These are phyloP conservation scores for Halichondria panicea DNA, from an alignment of 37 sponge, comb jelly and placozoan genomes.

Conservation along the genomic window DNA sequence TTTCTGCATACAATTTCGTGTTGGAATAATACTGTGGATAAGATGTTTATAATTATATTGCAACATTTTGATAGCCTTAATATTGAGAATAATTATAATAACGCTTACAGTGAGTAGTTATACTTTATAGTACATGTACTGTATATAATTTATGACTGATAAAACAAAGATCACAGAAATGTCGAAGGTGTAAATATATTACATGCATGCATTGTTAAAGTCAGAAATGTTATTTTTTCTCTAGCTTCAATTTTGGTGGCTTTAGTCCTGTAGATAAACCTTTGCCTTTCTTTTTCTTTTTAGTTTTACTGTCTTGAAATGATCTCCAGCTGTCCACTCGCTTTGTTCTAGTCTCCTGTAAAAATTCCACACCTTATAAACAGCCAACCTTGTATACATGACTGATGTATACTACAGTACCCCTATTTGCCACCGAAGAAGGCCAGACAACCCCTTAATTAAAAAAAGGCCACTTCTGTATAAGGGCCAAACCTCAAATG, in stretches of 20 bases:
- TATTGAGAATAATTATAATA: background rate
- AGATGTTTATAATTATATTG: background rate
- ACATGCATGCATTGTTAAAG: background rate
- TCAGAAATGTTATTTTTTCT: constrained; percentile 30
- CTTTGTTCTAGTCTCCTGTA: constrained; percentile 41
- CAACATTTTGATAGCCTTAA: background rate
- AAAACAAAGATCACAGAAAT: no score
- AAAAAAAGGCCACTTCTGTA: no score
- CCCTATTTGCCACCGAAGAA: no score
- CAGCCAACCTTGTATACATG: background rate
- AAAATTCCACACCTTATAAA: no score
- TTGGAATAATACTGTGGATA: background rate
- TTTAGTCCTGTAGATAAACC: constrained; percentile 38
- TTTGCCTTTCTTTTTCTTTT: constrained; percentile 78
- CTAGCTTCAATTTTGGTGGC: constrained; percentile 90
- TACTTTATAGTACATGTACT: no score
- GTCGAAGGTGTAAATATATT: no score
- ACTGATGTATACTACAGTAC: background rate
- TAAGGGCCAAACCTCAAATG: no score
- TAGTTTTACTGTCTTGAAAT: constrained; percentile 82
- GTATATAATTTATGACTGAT: no score
- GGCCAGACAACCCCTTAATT: no score
- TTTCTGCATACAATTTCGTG: background rate
- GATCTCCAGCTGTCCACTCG: constrained; percentile 92
- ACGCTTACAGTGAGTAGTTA: background rate